phyloP scores from a whole-genome alignment of 2,113 vertebrate genomes.

The Anarrhichthys ocellatus region DNA sequence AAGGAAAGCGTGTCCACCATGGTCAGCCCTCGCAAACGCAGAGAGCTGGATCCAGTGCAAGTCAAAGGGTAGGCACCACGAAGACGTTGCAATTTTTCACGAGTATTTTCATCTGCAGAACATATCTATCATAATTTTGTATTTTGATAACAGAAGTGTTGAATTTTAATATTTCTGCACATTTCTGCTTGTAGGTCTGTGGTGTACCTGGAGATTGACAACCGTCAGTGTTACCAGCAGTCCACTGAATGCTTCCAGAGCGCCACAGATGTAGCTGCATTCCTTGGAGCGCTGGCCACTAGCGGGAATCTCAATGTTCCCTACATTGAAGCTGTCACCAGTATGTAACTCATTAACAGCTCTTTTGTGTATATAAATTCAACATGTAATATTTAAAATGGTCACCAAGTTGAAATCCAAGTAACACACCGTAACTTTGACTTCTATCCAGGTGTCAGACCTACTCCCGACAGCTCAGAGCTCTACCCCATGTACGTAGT shows the following conservation, averaged over 20 bases:
- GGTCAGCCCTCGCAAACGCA: slow-evolving; percentile 80
- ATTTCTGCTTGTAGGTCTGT: slow-evolving; percentile 86
- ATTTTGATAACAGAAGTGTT: background rate
- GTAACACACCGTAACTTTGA: slow-evolving; percentile 32
- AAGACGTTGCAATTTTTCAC: background rate
- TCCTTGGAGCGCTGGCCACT: slow-evolving; percentile 94
- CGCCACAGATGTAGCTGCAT: slow-evolving; percentile 92
- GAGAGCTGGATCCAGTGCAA: slow-evolving; percentile 92
- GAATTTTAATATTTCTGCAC: slow-evolving; percentile 26
- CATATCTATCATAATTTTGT: background rate
- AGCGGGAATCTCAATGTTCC: slow-evolving; percentile 94
- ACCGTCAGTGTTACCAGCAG: slow-evolving; percentile 94
- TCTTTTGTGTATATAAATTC: background rate
- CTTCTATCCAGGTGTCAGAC: slow-evolving; percentile 86
- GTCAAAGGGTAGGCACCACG: slow-evolving; percentile 87
- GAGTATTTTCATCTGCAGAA: background rate
- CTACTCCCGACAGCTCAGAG: slow-evolving; percentile 76
- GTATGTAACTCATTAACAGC: slow-evolving; percentile 82
- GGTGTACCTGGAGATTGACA: slow-evolving; percentile 97
- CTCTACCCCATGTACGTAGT: slow-evolving; percentile 93
- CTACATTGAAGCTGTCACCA: slow-evolving; percentile 96
- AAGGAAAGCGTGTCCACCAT: slow-evolving; percentile 82
- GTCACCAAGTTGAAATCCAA: background rate
- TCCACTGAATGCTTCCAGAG: slow-evolving; percentile 96
- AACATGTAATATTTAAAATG: background rate